These are phyloP conservation scores for Corydoras sp. DNA, from an alignment of 2,113 vertebrate genomes.

Conservation along the genomic window DNA sequence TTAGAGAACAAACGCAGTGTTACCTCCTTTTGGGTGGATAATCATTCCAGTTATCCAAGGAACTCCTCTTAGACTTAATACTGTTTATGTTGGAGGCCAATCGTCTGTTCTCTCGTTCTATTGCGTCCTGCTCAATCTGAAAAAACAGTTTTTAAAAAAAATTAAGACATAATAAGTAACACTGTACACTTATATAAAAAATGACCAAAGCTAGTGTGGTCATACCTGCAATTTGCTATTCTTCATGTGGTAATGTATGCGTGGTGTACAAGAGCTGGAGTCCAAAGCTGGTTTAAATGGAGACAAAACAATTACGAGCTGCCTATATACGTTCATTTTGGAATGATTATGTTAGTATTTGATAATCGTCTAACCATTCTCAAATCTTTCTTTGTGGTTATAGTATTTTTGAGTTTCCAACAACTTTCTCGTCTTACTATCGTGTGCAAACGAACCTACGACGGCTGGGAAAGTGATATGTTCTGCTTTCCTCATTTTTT, in stretches of 20 bases:
- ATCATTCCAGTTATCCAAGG: constrained; percentile 37
- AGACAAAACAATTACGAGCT: background rate
- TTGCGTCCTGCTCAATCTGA: constrained; percentile 34
- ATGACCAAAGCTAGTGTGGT: no score
- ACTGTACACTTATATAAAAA: background rate
- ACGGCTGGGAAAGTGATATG: constrained; percentile 31
- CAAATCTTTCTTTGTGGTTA: constrained; percentile 26
- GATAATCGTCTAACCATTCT: constrained; percentile 16
- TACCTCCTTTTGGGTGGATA: constrained; percentile 26
- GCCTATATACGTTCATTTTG: no score
- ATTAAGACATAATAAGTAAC: background rate
- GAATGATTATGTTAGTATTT: no score
- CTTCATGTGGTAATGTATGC: constrained; percentile 13
- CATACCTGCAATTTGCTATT: constrained; percentile 25
- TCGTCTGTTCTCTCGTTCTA: constrained; percentile 30
- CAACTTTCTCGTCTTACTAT: constrained; percentile 15
- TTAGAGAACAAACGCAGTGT: background rate
- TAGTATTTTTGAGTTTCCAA: constrained; percentile 25
- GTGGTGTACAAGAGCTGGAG: constrained; percentile 26
- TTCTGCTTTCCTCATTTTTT: constrained; percentile 9
- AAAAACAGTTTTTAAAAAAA: constrained; percentile 6
- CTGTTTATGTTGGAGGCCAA: constrained; percentile 20
- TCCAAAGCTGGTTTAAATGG: constrained; percentile 3
- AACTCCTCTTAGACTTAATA: constrained; percentile 23
- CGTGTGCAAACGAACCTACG: constrained; percentile 16